These are phyloP conservation scores for Polyploca ridens DNA, from an alignment of 2,888 invertebrate species.

Conservation along the genomic window DNA sequence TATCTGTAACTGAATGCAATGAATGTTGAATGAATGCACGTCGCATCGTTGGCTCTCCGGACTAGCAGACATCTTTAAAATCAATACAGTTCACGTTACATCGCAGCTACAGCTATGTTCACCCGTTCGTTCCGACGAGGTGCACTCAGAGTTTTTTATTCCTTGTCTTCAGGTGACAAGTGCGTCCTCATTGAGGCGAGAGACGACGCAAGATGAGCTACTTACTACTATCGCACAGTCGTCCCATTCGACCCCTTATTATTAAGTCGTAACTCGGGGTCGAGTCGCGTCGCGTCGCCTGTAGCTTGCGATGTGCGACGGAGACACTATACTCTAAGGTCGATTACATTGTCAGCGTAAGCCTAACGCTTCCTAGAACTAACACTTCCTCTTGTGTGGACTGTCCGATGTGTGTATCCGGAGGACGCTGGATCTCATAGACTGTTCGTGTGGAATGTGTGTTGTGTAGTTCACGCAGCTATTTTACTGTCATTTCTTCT, in stretches of 20 bases:
- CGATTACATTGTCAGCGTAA: constrained; percentile 82
- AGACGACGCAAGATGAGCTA: constrained; percentile 86
- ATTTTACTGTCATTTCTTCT: constrained; percentile 63
- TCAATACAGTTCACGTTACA: constrained; percentile 79
- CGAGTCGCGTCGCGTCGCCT: constrained; percentile 71
- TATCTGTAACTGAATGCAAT: constrained; percentile 66
- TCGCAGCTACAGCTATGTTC: constrained; percentile 83
- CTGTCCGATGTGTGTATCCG: constrained; percentile 80
- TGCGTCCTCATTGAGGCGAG: constrained; percentile 91
- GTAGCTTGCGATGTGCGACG: constrained; percentile 83
- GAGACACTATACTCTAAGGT: constrained; percentile 82
- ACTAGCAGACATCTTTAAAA: constrained; percentile 76
- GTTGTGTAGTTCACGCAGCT: constrained; percentile 80
- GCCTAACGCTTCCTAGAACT: constrained; percentile 83
- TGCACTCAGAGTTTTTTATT: constrained; percentile 84
- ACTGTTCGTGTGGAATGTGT: constrained; percentile 81
- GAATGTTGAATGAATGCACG: constrained; percentile 78
- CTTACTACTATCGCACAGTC: constrained; percentile 80
- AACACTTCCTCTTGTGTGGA: constrained; percentile 71
- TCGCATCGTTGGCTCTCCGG: constrained; percentile 80
- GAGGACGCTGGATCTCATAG: constrained; percentile 78
- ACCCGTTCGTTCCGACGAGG: constrained; percentile 77
- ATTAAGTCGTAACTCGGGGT: constrained; percentile 74
- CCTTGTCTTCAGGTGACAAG: constrained; percentile 92
- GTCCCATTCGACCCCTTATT: constrained; percentile 75